Base-by-base conservation (phyloP, 2,113 vertebrate genomes). In the Thalassoma bifasciatum region DNA sequence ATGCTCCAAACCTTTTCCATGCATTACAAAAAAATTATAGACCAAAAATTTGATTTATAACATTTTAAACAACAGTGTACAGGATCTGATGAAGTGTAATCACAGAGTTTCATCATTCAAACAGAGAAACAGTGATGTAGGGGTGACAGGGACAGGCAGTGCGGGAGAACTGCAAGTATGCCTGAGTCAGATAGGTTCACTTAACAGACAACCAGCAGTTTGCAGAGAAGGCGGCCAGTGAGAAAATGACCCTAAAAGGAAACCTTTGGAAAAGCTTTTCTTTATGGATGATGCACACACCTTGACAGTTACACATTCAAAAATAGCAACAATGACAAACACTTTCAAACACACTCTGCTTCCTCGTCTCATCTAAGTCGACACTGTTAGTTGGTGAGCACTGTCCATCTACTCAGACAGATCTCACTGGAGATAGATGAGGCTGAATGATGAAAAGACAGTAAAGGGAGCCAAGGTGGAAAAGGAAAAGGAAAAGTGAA, bases 121-220 rank as follows among this genome's bases (percentile, higher is more conserved):
- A 70, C 40, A 56, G 24, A 30, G 53, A 34, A 56, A 56, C 10
- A 59, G 47, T 49, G 64, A 83, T 77, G 65, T 23, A 44, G 69
- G 51, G 30, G 53, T 52, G 37, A 62, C 46, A 77, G 21, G 86
- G 51, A 63, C 44, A 82, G 56, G 62, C 60, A 85, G 63, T 72
- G 62, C 72, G 10, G 51, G 38, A 52, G 19, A 26, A 77, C 44
- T 76, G 64, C 42, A 88, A 81, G 81, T 75, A 79, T 73, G 59
- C 68, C 60, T 1, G 61, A 69, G 52, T 57, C 72, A 75, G 37
- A 74, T 0, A 59, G 50, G 54, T 80, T 84, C 82, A 75, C 38
- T 62, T 82, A 76, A 86, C 65, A 83, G 72, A 67, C 49, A 70
- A 86, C 75, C 70, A 75, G 73, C 46, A 46, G 72, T 77, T 83